Percentiles rank a stretch among this genome's conserved stretches.
Conservation (phyloP, 2,888 invertebrate species). For the Rhabditoides inermis region DNA sequence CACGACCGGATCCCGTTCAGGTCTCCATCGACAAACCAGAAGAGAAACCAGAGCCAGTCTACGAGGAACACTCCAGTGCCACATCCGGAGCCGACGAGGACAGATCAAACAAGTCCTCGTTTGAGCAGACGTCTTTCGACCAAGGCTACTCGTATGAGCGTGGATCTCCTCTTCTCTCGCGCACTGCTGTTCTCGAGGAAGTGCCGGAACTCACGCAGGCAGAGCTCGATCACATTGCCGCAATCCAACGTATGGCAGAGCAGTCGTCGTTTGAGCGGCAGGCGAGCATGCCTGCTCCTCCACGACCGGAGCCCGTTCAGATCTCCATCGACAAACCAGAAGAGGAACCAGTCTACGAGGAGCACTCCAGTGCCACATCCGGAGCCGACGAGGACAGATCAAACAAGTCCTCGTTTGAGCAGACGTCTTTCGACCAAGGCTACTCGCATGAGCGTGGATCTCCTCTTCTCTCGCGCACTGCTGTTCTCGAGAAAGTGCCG, state of each 20-base stretch:
- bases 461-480: too few relatives aligned
- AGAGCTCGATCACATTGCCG: conserved; percentile 6
- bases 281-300: neutral
- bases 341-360: too few relatives aligned
- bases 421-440: conserved; percentile 1
- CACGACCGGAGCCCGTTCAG: too few relatives aligned
- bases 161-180: conserved; percentile 4
- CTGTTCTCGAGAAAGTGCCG: neutral
- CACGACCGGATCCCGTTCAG: conserved; percentile 6
- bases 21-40: too few relatives aligned
- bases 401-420: too few relatives aligned
- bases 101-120: too few relatives aligned
- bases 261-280: conserved; percentile 6
- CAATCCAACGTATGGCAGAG: conserved; percentile 3
- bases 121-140: conserved; percentile 8
- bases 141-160: conserved; percentile 4
- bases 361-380: too few relatives aligned
- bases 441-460: neutral
- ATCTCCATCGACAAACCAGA: neutral
- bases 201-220: conserved; percentile 5
- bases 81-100: conserved; percentile 17
- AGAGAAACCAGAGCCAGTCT: neutral
- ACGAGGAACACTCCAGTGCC: conserved; percentile 11
- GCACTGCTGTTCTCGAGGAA: neutral
- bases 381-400: too few relatives aligned